Base-by-base conservation (phyloP, 2,113 vertebrate species). In the Apaloderma vittatum region DNA sequence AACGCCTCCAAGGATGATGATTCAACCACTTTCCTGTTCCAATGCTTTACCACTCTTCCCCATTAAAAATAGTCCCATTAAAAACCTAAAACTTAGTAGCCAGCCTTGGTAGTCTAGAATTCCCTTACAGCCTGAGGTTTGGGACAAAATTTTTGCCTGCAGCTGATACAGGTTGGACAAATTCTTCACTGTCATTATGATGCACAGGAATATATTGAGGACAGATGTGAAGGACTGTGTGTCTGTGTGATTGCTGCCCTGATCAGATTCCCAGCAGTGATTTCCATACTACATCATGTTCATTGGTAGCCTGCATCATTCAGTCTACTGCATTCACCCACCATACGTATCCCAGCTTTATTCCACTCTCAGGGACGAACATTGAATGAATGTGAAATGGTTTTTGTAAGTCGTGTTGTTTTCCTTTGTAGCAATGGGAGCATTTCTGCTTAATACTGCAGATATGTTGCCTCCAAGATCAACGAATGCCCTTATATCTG, bases 151-250 rank as follows among this genome's bases (percentile, higher is more conserved):
- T 86, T 80, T 29, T 94, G 12, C 16, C 71, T 75, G 26, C 37
- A 81, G n/a, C 5, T 8, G 52, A 52, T 57, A 77, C 7, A 84
- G 76, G 43, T 27, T 3, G 6, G 59, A 59, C 4, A 73, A 29
- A 77, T 89, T 92, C 29, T 51, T 80, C 23, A 40, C 32, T 77
- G 49, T 43, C 45, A 20, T 67, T 58, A 52, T 7, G 7, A 15
- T 63, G 7, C 3, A 12, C 0, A 0, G 32, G 89, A 87, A 67
- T 14, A 4, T 49, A 74, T 32, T 74, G 26, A 65, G n/a, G 37
- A 34, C 8, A 48, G 48, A 36, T 1, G 1, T 29, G 24, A 55
- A 14, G 11, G 59, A 15, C 9, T 6, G 1, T 43, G 37, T 3
- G 9, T 4, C 8, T 61, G 2, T 30, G 11, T 45, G n/a, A 6